Base-by-base conservation (phyloP, 1,140 invertebrate species). In the Drosophila setifemur region DNA sequence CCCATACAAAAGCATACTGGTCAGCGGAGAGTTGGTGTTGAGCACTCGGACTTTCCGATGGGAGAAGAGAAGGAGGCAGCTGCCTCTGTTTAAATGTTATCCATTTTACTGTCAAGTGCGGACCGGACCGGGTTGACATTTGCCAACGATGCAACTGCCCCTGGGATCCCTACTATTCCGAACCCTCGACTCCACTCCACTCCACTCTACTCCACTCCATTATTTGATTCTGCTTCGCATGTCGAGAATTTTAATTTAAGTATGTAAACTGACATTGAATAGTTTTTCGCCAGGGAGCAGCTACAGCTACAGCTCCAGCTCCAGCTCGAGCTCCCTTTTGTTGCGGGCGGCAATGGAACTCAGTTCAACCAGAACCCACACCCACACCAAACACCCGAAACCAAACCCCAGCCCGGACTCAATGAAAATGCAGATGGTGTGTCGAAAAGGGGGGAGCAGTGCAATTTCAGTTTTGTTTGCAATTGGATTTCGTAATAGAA, bases 221-320 rank as follows among this genome's bases (percentile, higher is more conserved):
- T 47, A 45, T 55, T 42, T 66, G 49, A 45, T 35, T 57, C 40
- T 53, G 50, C 54, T 66, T 67, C 50, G 55, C 53, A 63, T 73
- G 69, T 85, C 69, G 60, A 73, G 81, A 86, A 87, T 86, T 86
- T 86, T 86, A 86, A 86, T 86, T 86, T 81, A 86, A 86, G 76
- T 86, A 81, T 86, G 82, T 87, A 86, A 86, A 86, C 82, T 86
- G 81, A 86, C 81, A 86, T 86, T 86, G 82, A 86, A 86, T 86
- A 82, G 77, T 82, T 82, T 77, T 67, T 48, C 50, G 18, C 61
- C 61, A 64, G 61, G 68, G 43, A 61, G 47, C 63, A 35, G 42
- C 12, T 16, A 37, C 33, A 37, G 33, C n/a, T 37, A 12, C 19
- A 14, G 33, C 39, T 21, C 39, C 26, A n/a, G n/a, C n/a, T n/a